Evolutionary conservation across 2,888 invertebrate species (phyloP), one percentile per base, ranked within the genome.

Genomic region (Volucella inanis): DNA sequence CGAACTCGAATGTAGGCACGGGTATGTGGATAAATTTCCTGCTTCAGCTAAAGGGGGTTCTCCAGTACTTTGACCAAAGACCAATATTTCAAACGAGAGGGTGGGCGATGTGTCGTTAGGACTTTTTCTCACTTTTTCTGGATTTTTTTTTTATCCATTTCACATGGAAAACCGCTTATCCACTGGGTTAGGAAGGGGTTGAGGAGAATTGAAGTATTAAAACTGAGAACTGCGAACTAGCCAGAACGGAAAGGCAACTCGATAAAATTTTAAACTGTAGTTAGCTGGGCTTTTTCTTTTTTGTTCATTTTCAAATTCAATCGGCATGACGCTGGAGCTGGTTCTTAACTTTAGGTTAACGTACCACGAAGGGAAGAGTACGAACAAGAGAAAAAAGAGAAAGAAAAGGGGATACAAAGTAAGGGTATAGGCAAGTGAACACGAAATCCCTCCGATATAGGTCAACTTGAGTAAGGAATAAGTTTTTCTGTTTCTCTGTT

Each of bases 391-490:
- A 31, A n/a, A 50, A 39, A 12, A 47, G 31, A 39, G 39, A 55
- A 31, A n/a, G 54, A n/a, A 54, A 15, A 11, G 62, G 61, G 72
- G 6, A 31, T 31, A 31, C 31, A 31, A 31, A 31, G 6, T 31
- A 6, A 6, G 6, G 4, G 55, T 67, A 77, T 82, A 45, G 50
- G 11, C 52, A 77, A 67, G 61, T 43, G 76, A 61, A 65, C 80
- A 80, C 45, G 50, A 72, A 71, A 47, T 38, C 39, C 31, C 4
- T 3, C 57, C 55, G 71, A 78, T 68, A 83, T 82, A 68, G 78
- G 82, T 83, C 82, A 31, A 78, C 55, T 78, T 45, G 61, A 72
- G 77, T 82, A 74, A 72, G 71, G 72, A 55, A 67, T 67, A 67
- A 14, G 50, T 45, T 57, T 64, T 70, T 45, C 14, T 18, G 31